Evolutionary conservation across 2,888 invertebrate genomes (phyloP), one percentile per base, ranked within the genome.

Genomic region (Nebria brevicollis): DNA sequence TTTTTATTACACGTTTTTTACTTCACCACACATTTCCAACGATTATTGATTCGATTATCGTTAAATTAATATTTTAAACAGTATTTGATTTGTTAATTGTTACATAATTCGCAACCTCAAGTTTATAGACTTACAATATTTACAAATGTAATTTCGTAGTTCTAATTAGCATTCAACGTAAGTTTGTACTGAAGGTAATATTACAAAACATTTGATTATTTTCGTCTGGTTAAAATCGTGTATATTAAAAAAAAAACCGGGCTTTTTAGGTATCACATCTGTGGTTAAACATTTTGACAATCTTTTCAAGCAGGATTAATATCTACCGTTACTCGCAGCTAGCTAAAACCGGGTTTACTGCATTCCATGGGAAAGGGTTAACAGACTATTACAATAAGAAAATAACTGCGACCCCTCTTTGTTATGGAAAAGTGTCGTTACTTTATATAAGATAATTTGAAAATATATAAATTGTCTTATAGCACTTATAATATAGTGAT

Each of bases 331-430:
- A 54, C 7, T 7, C 13, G 1, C 54, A 13, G 54, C 54, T 54
- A 54, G 54, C 54, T 54, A 54, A 54, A 54, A 54, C 54, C 54
- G 54, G 54, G 54, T 54, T 54, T 54, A 54, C 54, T 54, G 54
- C 54, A 54, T 54, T 54, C 54, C 54, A 54, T 54, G 54, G 54
- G 54, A 54, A 54, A 54, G 54, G 54, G 54, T 54, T 54, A 54
- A 54, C 11, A 54, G 54, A 6, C 54, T 11, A 54, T 54, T 54
- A 54, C 7, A 54, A 54, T 11, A 54, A 54, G 54, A 54, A 54
- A 54, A 54, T 54, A 54, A 54, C 54, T 7, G 54, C 13, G 54
- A 54, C 54, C 54, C 54, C 54, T 54, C 54, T 54, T 54, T 54
- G 34, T 4, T 34, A 1, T 5, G 2, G 54, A 54, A 54, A 54